Evolutionary conservation across 2,113 vertebrate genomes (phyloP).

Genomic region (Choloepus hoffmanni): DNA sequence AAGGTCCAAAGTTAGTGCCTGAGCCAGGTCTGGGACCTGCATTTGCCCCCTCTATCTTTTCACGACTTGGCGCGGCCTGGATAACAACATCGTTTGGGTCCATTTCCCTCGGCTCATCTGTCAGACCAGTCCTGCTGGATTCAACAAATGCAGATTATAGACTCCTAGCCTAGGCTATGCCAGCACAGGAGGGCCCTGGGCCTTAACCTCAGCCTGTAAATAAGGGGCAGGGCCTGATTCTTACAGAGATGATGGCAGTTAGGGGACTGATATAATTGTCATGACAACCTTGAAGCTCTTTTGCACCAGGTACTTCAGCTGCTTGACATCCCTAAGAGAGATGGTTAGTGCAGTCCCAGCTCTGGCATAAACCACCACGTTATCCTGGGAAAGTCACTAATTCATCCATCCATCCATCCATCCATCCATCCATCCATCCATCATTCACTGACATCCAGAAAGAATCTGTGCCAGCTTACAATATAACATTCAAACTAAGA

Average conservation of each 20-base stretch:
- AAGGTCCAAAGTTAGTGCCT: background rate
- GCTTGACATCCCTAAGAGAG: background rate
- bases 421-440: background rate
- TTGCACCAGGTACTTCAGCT: slow-evolving; percentile 16
- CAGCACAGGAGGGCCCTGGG: background rate
- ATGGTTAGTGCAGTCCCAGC: background rate
- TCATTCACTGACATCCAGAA: background rate
- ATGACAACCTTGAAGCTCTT: slow-evolving; percentile 49
- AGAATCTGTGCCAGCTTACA: background rate
- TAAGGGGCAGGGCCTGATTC: background rate
- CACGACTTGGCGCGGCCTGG: no score
- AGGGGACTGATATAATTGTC: slow-evolving; percentile 10
- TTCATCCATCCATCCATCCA: background rate
- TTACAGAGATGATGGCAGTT: background rate
- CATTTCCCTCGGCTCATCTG: background rate
- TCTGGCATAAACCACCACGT: slow-evolving; percentile 21
- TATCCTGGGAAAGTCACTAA: slow-evolving; percentile 35
- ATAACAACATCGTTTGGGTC: background rate
- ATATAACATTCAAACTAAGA: background rate
- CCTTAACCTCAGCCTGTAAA: slow-evolving; percentile 22
- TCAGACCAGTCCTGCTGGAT: background rate
- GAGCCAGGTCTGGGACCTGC: background rate
- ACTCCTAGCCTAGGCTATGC: background rate
- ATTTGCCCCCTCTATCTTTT: background rate
- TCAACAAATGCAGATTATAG: background rate